These are phyloP conservation scores for Sternarchorhynchus goeldii DNA, from an alignment of 2,797 vertebrate genomes.

Conservation along the genomic window DNA sequence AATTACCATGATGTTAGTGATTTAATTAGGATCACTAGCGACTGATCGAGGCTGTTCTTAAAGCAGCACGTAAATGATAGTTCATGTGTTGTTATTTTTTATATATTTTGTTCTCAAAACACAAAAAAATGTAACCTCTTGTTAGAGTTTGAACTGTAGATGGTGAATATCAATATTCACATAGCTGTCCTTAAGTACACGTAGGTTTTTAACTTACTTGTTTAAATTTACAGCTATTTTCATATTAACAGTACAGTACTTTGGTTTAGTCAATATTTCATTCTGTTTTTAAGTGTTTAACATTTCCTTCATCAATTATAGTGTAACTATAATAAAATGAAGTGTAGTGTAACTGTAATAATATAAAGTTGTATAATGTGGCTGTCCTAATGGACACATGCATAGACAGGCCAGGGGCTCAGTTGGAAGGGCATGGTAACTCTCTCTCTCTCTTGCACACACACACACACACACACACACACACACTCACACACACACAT, in stretches of 20 bases:
- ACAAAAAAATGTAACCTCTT: no score
- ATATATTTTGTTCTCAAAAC: no score
- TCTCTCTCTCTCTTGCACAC: conserved; percentile 60
- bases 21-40: conserved; percentile 7
- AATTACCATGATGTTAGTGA: conserved; percentile 20
- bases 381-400: conserved; percentile 48
- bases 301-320: neutral
- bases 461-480: conserved; percentile 19
- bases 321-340: conserved; percentile 25
- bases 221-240: no score
- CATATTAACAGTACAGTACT: no score
- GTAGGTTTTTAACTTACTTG: no score
- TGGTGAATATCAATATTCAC: no score
- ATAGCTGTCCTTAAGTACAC: no score
- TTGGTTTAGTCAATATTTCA: no score
- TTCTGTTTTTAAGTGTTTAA: no score
- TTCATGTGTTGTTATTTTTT: neutral
- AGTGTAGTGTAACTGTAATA: conserved; percentile 2
- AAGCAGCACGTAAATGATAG: neutral
- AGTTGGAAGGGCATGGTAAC: conserved; percentile 74
- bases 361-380: conserved; percentile 48
- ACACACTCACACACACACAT: conserved; percentile 25
- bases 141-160: no score
- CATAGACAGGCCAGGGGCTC: conserved; percentile 40
- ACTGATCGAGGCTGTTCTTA: neutral